Evolutionary conservation across 2,797 vertebrate species (phyloP), one percentile per base, ranked within the genome.

Genomic region (Rhabdomys pumilio): DNA sequence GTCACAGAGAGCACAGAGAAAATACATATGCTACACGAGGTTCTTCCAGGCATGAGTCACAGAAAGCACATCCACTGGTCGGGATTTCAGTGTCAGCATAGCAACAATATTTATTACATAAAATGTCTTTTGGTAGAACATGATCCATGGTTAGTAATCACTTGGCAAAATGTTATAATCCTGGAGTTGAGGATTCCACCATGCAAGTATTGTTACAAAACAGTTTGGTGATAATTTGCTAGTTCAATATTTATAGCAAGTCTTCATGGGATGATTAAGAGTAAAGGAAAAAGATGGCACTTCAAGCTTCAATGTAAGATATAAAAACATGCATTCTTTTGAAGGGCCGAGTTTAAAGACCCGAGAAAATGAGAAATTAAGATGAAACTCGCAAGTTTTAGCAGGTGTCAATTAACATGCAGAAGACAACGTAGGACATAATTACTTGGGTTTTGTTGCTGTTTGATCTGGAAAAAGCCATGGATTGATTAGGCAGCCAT

Each of bases 291-390:
- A 10, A 61, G 19, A 63, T 0, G 47, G 3, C 38, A 82, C 65
- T 95, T 85, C 86, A 20, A 90, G 84, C 77, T 81, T n/a, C 83
- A 15, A 59, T 14, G 34, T 50, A 89, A 89, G 47, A 79, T 59
- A 65, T 2, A 93, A 76, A 77, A 90, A 4, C 13, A 13, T 12
- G 6, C 3, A 65, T 31, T 50, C 59, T 69, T 88, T 89, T 82
- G 38, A 65, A 88, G 92, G 29, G 7, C 80, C 57, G 1, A 24
- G 22, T 63, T 6, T 38, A 2, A 2, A 38, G 13, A 4, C 83
- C 41, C 67, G 72, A 88, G 50, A 92, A 88, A 69, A 73, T 50
- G 19, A 92, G 67, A 8, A 89, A 14, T 50, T 80, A 90, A 57
- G 38, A 38, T 34, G 79, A 57, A 79, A 84, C 29, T 9, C 4